phyloP scores from a whole-genome alignment of 2,113 vertebrate species.

The Eulemur rufifrons region DNA sequence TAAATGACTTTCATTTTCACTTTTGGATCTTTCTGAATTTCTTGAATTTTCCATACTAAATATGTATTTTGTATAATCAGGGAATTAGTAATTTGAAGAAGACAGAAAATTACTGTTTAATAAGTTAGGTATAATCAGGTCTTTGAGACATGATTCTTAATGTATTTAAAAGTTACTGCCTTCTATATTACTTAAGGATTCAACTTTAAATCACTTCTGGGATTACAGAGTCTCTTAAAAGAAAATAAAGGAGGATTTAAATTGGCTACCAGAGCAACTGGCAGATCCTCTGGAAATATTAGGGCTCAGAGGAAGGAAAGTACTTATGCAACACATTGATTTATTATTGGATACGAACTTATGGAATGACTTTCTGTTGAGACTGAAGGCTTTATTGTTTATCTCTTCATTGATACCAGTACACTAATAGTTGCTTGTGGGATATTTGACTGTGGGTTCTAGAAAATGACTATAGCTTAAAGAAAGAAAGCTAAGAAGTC shows the following conservation, averaged over 20 bases:
- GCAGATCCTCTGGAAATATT: neutral
- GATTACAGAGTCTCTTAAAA: conserved; percentile 16
- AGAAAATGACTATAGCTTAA: neutral
- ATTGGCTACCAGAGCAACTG: neutral
- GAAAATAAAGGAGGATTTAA: neutral
- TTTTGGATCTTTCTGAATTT: neutral
- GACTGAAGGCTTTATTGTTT: neutral
- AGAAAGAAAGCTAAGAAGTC: neutral
- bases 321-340: neutral
- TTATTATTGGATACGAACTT: neutral
- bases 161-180: neutral
- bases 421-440: neutral
- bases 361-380: neutral
- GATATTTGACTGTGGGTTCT: neutral
- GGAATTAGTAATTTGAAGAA: neutral
- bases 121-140: neutral
- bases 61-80: neutral
- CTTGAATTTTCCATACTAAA: neutral
- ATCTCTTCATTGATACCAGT: neutral
- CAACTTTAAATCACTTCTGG: conserved; percentile 16
- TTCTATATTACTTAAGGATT: neutral
- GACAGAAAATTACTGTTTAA: neutral
- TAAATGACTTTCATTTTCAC: neutral
- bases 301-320: neutral
- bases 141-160: neutral